A percentile compares a stretch with the other conserved stretches of the same genome.
phyloP scores from a whole-genome alignment of 2,797 vertebrate genomes.

The Oreonectes daqikongensis region DNA sequence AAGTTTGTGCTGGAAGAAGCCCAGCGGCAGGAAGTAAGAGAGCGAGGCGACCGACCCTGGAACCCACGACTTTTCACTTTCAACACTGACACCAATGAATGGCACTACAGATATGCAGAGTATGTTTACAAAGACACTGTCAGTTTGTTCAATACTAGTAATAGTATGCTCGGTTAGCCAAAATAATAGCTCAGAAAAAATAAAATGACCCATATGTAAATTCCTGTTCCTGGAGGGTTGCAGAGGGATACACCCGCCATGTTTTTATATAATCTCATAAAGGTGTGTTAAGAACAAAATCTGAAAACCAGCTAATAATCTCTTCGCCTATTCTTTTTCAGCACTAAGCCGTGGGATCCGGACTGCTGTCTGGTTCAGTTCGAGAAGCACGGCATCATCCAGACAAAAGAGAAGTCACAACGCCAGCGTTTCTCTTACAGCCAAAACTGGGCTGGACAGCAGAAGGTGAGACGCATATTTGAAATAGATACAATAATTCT shows the following conservation, averaged over 20 bases:
- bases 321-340: conserved; percentile 56
- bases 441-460: conserved; percentile 77
- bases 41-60: conserved; percentile 84
- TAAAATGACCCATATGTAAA: too few species aligned
- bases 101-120: conserved; percentile 90
- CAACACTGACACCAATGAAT: conserved; percentile 79
- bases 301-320: too few species aligned
- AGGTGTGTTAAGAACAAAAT: too few species aligned
- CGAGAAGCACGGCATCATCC: conserved; percentile 89
- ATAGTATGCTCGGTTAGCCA: neutral
- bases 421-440: conserved; percentile 73
- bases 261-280: too few species aligned
- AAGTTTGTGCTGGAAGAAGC: conserved; percentile 92
- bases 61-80: conserved; percentile 81
- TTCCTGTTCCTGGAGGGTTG: too few species aligned
- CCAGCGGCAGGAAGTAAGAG: conserved; percentile 80
- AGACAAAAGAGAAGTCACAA: conserved; percentile 80
- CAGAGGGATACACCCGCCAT: too few species aligned
- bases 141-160: neutral
- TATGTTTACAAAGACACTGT: conserved; percentile 60
- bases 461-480: conserved; percentile 77
- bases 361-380: conserved; percentile 85
- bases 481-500: neutral
- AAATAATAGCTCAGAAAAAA: too few species aligned
- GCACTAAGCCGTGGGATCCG: conserved; percentile 87